phyloP scores from a whole-genome alignment of 2,797 vertebrate genomes.

The Ctenosaura bakeri region DNA sequence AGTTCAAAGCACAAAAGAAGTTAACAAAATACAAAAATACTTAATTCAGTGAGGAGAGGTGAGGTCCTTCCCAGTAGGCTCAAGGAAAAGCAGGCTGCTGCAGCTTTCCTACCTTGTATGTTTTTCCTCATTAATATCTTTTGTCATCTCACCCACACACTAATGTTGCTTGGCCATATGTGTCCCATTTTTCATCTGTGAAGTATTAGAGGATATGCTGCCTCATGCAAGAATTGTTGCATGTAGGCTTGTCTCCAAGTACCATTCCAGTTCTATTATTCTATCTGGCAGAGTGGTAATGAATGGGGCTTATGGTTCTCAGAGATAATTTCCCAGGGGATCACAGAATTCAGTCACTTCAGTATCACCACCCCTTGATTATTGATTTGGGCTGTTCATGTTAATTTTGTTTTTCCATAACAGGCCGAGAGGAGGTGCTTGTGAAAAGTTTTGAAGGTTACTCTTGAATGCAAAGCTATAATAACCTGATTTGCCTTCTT shows the following conservation, averaged over 20 bases:
- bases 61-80: too few species aligned
- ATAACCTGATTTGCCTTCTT: slow-evolving; percentile 68
- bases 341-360: background rate
- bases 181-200: background rate
- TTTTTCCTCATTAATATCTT: too few species aligned
- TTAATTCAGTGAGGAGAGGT: too few species aligned
- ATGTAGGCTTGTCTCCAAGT: background rate
- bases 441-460: slow-evolving; percentile 61
- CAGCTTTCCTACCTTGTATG: too few species aligned
- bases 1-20: too few species aligned
- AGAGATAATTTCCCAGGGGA: background rate
- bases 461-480: slow-evolving; percentile 60
- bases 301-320: background rate
- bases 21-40: too few species aligned
- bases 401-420: slow-evolving; percentile 46
- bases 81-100: too few species aligned
- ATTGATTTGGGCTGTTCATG: slow-evolving; percentile 56
- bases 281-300: background rate
- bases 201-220: background rate
- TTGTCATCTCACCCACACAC: too few species aligned
- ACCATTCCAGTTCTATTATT: background rate
- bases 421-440: slow-evolving; percentile 41
- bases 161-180: too few species aligned
- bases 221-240: background rate
- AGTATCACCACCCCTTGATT: too few species aligned